Conservation (phyloP, 2,888 invertebrate species). For the Parapristionchus giblindavisi region DNA sequence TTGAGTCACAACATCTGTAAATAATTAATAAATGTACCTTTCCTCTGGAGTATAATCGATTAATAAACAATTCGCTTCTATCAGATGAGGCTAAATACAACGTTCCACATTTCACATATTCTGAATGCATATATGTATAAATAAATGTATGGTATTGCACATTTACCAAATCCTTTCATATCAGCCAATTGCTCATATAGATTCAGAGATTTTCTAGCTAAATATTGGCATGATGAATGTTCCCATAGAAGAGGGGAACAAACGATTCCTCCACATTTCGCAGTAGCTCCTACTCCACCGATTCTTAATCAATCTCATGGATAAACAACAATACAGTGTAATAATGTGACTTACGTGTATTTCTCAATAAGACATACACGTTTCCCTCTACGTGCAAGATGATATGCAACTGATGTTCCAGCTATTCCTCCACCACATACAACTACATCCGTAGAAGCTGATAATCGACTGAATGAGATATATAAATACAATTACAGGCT, state of each 20-base stretch:
- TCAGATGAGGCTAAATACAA: conserved; percentile 61
- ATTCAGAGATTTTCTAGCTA: conserved; percentile 83
- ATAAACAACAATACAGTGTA: not conserved
- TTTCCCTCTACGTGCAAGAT: conserved; percentile 78
- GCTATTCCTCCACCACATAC: conserved; percentile 79
- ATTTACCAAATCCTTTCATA: conserved; percentile 38
- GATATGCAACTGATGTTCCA: conserved; percentile 82
- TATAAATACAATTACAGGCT: not conserved
- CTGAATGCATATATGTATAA: conserved; percentile 42
- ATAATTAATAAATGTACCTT: too few relatives aligned
- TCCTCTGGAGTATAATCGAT: conserved; percentile 11
- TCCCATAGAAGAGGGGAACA: conserved; percentile 83
- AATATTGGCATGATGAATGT: conserved; percentile 64
- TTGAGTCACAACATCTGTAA: too few relatives aligned
- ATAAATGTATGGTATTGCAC: not conserved
- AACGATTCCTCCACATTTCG: conserved; percentile 80
- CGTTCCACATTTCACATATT: conserved; percentile 61
- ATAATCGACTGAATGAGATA: conserved; percentile 37
- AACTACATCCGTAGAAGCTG: conserved; percentile 70
- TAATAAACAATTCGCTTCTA: not conserved
- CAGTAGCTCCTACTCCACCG: conserved; percentile 81
- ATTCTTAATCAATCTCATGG: conserved; percentile 37
- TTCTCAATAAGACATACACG: conserved; percentile 79
- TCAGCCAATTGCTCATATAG: conserved; percentile 81
- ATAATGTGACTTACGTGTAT: conserved; percentile 54